Percentiles rank a stretch among this genome's conserved stretches.
Evolutionary conservation across 2,113 vertebrate species (phyloP).

Genomic region (Caranx ignobilis): DNA sequence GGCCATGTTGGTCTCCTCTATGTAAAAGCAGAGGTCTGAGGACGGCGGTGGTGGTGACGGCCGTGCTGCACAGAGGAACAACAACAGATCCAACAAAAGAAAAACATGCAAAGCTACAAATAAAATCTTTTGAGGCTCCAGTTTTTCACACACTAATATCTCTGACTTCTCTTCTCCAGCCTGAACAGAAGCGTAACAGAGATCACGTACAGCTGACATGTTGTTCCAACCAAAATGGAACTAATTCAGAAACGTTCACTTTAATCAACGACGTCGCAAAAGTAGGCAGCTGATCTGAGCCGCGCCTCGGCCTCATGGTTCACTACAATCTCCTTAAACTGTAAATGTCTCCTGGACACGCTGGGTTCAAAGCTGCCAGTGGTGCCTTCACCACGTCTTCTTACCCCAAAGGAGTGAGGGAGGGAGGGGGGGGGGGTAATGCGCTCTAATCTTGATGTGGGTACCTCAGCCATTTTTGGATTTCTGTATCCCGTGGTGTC

Average conservation of each 20-base stretch:
- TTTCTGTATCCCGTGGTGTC: constrained; percentile 70
- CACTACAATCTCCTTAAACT: constrained; percentile 31
- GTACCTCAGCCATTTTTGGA: constrained; percentile 75
- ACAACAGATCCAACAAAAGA: too few relatives aligned
- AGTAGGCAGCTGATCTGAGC: constrained; percentile 10
- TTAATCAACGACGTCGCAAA: constrained; percentile 18
- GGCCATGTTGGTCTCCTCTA: constrained; percentile 26
- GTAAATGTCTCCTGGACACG: constrained; percentile 46
- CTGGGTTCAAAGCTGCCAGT: constrained; percentile 52
- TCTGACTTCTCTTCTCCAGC: background rate
- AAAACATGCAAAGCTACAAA: too few relatives aligned
- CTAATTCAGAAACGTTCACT: constrained; percentile 15
- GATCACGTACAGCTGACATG: background rate
- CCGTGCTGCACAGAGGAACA: too few relatives aligned
- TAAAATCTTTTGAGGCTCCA: too few relatives aligned
- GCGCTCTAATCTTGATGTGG: constrained; percentile 77
- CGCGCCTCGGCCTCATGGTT: constrained; percentile 7
- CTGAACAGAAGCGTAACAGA: background rate
- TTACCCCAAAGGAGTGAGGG: constrained; percentile 15
- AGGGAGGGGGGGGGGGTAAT: constrained; percentile 47
- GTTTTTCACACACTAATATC: background rate
- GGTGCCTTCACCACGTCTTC: constrained; percentile 31
- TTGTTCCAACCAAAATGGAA: constrained; percentile 37
- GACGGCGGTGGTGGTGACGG: background rate
- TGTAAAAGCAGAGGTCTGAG: constrained; percentile 40